Evolutionary conservation across 1,140 invertebrate genomes (phyloP), one percentile per base, ranked within the genome.

Genomic region (Macrosteles quadrilineatus): DNA sequence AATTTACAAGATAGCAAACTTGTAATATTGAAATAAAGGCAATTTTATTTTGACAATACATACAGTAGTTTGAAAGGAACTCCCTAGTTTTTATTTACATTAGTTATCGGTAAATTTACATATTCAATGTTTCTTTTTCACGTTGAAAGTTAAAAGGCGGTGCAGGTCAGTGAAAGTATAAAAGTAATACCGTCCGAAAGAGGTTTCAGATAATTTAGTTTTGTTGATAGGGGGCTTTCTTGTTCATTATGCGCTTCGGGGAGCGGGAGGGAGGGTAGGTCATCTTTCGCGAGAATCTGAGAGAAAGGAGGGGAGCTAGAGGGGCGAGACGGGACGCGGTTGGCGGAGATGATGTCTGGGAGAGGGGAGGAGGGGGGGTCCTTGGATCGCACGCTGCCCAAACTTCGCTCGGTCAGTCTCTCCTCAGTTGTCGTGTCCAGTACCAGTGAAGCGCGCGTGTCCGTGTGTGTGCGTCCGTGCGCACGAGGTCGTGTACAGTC

Each of bases 331-430:
- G 21, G n/a, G 65, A 64, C 25, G 63, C 30, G 63, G 53, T 32
- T 53, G 67, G 43, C 23, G 59, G 59, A 62, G 62, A 66, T 21
- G 30, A 19, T 30, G 31, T 27, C 68, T 59, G 11, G 57, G 25
- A 27, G 67, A 21, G 47, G 66, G 30, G n/a, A 29, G 65, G 23
- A 29, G 40, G 40, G 74, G 68, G 72, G 40, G 62, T 19, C 59
- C 36, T 32, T 30, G 36, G 71, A 71, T 64, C 57, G 69, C 59
- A 55, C 72, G 57, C 69, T 14, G 68, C 43, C 40, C 31, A 50
- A 53, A 50, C 36, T 25, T 43, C 19, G 21, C 11, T 25, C 27
- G 23, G 14, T 21, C 32, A 27, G 66, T 63, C 64, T 63, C n/a
- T n/a, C 29, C n/a, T 68, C 12, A 25, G 19, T 25, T 19, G 63